A percentile compares a stretch with the other conserved stretches of the same genome.
phyloP scores from a whole-genome alignment of 92 coral and sea anemone genomes.

The Umimayanthus kanabou region DNA sequence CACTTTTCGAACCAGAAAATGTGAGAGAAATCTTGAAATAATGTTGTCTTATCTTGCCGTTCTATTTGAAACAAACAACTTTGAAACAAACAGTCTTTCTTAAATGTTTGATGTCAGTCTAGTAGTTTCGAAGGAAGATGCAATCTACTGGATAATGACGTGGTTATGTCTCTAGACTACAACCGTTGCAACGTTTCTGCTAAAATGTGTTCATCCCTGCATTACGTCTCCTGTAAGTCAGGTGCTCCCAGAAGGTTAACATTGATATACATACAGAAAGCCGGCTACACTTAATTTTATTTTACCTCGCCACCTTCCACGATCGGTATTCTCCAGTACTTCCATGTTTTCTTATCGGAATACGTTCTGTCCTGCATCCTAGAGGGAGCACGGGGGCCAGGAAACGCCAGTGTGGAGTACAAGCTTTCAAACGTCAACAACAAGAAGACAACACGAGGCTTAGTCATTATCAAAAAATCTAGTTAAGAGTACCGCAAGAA shows the following conservation, averaged over 20 bases:
- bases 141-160: not conserved
- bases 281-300: not conserved
- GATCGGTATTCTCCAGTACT: slow-evolving; percentile 8
- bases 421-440: not conserved
- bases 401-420: not conserved
- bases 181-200: not conserved
- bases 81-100: no score
- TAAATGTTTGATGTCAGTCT: no score
- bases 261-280: not conserved
- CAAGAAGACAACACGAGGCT: not conserved
- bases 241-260: not conserved
- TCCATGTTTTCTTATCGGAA: not conserved
- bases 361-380: not conserved
- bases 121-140: no score
- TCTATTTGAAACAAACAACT: no score
- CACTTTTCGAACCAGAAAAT: no score
- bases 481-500: not conserved
- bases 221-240: not conserved
- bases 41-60: no score
- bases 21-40: no score
- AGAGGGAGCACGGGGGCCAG: not conserved
- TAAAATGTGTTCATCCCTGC: not conserved
- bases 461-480: not conserved
- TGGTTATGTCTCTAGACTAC: not conserved
- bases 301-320: slow-evolving; percentile 14